Conservation (phyloP, 1,140 invertebrate genomes). For the Drosophila orosa region DNA sequence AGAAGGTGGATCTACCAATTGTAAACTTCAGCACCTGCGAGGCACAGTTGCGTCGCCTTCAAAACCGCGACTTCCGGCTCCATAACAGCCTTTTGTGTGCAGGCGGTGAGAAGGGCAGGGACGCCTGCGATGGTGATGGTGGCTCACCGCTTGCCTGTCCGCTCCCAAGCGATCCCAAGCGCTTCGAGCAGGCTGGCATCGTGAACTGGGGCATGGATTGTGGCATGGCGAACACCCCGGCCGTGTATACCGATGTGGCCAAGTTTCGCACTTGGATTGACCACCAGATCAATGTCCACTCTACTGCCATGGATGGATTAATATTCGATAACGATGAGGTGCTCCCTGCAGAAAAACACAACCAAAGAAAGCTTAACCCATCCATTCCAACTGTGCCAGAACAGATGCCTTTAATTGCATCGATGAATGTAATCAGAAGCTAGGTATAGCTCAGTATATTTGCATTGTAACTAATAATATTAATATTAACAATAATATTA, state of each 20-base stretch:
- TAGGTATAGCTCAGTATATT: too few relatives aligned
- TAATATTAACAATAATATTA: too few relatives aligned
- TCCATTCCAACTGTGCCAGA: too few relatives aligned
- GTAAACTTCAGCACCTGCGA: conserved; percentile 84
- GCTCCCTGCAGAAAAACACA: too few relatives aligned
- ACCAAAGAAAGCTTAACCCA: too few relatives aligned
- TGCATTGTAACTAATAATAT: too few relatives aligned
- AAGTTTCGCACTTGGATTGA: conserved; percentile 70
- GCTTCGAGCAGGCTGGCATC: conserved; percentile 87
- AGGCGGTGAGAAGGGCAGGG: conserved; percentile 89
- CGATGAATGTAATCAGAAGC: too few relatives aligned
- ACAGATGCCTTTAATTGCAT: too few relatives aligned
- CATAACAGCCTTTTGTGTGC: conserved; percentile 85
- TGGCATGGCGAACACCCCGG: conserved; percentile 87
- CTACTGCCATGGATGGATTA: background rate
- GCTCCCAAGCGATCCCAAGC: conserved; percentile 83
- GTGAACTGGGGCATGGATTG: conserved; percentile 89
- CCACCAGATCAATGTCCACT: background rate
- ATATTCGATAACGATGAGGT: too few relatives aligned
- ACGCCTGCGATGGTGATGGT: conserved; percentile 89
- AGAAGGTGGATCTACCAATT: conserved; percentile 86
- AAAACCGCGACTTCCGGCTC: conserved; percentile 77
- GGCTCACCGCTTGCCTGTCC: conserved; percentile 89
- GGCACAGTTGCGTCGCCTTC: conserved; percentile 57
- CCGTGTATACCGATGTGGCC: conserved; percentile 90